Evolutionary conservation across 2,113 vertebrate species (phyloP), one percentile per base, ranked within the genome.

Genomic region (Ploceus nigricollis): DNA sequence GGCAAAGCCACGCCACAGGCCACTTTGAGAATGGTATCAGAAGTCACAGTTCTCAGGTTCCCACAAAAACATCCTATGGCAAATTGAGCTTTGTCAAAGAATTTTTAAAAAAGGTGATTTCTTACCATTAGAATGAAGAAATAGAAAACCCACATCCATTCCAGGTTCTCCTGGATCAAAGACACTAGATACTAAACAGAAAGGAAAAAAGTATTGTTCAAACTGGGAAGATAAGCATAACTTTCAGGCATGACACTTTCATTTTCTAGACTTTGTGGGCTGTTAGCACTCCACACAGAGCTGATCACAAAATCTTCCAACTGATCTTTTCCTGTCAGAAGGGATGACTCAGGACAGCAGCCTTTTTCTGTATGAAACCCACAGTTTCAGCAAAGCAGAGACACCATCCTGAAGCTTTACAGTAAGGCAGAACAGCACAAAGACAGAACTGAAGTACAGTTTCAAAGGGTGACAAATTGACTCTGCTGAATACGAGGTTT

Each of bases 61-160:
- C 69, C 68, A 68, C 22, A 40, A 54, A 77, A 82, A 25, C 19
- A 25, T 70, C 22, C 50, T 44, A 66, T 11, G 20, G 51, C 42
- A 88, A 72, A 86, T 8, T 27, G 42, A 81, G 73, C 50, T 80
- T 64, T 15, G 58, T 50, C 12, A 63, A 58, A 84, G 13, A 42
- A n/a, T 30, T 50, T 47, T 65, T 35, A 0, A 5, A 42, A 42
- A 56, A 84, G 24, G 15, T 20, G 20, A 45, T 64, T n/a, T 94
- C 98, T 98, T 98, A 99, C 99, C 99, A 99, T 99, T 89, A 99
- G 86, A 61, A 99, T 97, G 93, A 99, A 99, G 97, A 99, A 99
- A 97, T 99, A 99, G 98, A 99, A 99, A 65, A 99, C 99, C 93
- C 96, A 98, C 98, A 98, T 99, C 99, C 99, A 99, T 93, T 97